These are phyloP conservation scores for Hyposoter didymator DNA, from an alignment of 2,888 invertebrate species.

Conservation along the genomic window DNA sequence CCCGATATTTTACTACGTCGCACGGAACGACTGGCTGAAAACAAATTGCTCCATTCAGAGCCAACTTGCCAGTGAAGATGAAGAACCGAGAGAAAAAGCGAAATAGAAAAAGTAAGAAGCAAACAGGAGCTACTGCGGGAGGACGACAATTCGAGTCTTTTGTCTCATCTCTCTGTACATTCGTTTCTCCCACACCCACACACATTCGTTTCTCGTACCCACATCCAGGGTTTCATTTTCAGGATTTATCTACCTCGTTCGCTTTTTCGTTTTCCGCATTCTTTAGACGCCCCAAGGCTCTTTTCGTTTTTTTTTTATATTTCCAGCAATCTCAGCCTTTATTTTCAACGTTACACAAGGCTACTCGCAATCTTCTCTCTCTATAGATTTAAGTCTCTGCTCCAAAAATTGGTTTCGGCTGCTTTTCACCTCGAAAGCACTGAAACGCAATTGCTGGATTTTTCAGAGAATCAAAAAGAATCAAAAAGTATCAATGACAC, in stretches of 20 bases:
- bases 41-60: slow-evolving; percentile 51
- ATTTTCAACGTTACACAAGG: slow-evolving; percentile 17
- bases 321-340: slow-evolving; percentile 3
- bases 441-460: too few relatives aligned
- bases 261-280: slow-evolving; percentile 46
- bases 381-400: not conserved
- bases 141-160: slow-evolving; percentile 12
- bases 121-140: not conserved
- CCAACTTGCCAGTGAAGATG: slow-evolving; percentile 38
- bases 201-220: not conserved
- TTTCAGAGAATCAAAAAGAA: too few relatives aligned
- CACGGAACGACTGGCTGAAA: slow-evolving; percentile 29
- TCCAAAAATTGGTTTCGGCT: too few relatives aligned
- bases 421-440: too few relatives aligned
- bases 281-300: slow-evolving; percentile 20
- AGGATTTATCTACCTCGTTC: slow-evolving; percentile 36
- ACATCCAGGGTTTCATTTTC: not conserved
- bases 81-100: slow-evolving; percentile 12
- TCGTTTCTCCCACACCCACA: not conserved
- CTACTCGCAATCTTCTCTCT: not conserved
- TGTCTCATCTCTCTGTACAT: slow-evolving; percentile 15
- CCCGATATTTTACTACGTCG: slow-evolving; percentile 41
- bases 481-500: too few relatives aligned
- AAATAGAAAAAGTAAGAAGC: slow-evolving; percentile 31
- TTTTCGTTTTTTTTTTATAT: not conserved